Percentiles rank a stretch among this genome's conserved stretches.
These are phyloP conservation scores for Dynastes maya DNA, from an alignment of 2,888 invertebrate species.

Conservation along the genomic window DNA sequence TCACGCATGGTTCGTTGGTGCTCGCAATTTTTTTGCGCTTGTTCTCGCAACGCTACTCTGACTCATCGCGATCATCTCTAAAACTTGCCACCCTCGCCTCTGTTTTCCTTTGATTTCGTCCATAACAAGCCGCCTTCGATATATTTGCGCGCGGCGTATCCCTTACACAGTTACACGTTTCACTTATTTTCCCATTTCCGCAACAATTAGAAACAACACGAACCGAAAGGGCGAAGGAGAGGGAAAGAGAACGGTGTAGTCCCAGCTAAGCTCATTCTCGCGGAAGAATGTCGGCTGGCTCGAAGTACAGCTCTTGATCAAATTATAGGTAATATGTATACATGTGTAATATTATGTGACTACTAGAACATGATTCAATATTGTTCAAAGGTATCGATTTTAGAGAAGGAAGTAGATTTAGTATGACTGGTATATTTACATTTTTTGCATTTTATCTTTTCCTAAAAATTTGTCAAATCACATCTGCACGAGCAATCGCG, in stretches of 20 bases:
- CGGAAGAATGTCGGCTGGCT: background rate
- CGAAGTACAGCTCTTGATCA: background rate
- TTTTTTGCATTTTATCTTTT: too few relatives aligned
- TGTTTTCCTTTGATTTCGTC: slow-evolving; percentile 37
- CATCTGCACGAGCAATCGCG: too few relatives aligned
- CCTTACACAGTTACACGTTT: slow-evolving; percentile 53
- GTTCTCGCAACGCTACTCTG: slow-evolving; percentile 13
- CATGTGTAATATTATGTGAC: too few relatives aligned
- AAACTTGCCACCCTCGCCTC: slow-evolving; percentile 33
- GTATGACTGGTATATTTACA: too few relatives aligned
- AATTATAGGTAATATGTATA: too few relatives aligned
- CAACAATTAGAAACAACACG: slow-evolving; percentile 47
- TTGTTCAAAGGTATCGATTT: too few relatives aligned
- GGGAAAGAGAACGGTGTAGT: background rate
- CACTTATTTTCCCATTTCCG: slow-evolving; percentile 51
- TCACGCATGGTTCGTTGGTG: slow-evolving; percentile 30
- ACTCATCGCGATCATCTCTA: slow-evolving; percentile 38
- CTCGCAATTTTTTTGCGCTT: slow-evolving; percentile 20
- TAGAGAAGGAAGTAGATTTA: too few relatives aligned
- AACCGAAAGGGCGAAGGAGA: background rate
- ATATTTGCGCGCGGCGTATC: slow-evolving; percentile 30
- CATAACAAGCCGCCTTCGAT: slow-evolving; percentile 33
- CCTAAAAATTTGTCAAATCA: too few relatives aligned
- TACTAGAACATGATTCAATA: too few relatives aligned
- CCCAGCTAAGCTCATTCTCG: background rate